These are phyloP conservation scores for human (Homo sapiens) DNA, from an alignment of 2,113 vertebrate genomes.

Conservation along the genomic window DNA sequence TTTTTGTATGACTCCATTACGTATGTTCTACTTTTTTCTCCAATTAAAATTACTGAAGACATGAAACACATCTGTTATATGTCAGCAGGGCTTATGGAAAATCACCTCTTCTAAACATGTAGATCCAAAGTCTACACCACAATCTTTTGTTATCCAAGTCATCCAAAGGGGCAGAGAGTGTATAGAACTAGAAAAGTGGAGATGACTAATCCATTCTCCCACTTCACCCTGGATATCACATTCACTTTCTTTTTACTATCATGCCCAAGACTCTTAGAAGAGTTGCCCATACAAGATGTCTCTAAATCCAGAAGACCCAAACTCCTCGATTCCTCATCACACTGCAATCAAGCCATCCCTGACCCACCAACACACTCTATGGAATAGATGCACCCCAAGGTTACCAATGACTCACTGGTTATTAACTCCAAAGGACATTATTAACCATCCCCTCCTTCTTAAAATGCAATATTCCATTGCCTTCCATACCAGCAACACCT, in stretches of 20 bases:
- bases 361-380: neutral
- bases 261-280: neutral
- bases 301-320: neutral
- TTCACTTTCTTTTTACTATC: neutral
- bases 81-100: neutral
- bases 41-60: slow-evolving; percentile 12
- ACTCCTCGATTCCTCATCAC: no score
- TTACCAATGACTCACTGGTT: neutral
- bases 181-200: neutral
- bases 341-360: neutral
- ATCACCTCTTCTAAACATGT: neutral
- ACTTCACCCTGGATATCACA: neutral
- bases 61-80: neutral
- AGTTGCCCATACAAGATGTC: neutral
- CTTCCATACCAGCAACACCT: neutral
- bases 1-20: neutral
- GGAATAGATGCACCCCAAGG: neutral
- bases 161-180: neutral
- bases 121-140: neutral
- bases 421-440: neutral
- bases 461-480: neutral
- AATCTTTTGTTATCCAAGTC: neutral
- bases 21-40: neutral
- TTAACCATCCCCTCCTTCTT: neutral
- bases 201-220: neutral